Conservation (phyloP, 2,888 invertebrate genomes). For the Protophormia terraenovae region DNA sequence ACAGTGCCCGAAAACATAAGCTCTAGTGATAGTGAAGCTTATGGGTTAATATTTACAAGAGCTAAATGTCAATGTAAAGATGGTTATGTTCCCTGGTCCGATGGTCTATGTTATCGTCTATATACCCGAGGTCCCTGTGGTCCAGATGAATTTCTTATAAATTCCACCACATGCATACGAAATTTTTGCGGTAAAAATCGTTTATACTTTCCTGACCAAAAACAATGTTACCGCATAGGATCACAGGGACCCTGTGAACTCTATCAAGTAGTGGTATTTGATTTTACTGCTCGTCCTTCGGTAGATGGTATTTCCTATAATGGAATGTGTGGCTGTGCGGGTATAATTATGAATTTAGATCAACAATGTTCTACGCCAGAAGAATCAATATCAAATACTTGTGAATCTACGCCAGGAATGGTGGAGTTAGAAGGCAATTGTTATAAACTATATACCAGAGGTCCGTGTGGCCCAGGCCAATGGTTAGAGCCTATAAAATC, state of each 20-base stretch:
- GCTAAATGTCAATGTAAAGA: conserved; percentile 88
- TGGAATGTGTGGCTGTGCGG: conserved; percentile 89
- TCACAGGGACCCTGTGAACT: conserved; percentile 88
- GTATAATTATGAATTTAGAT: conserved; percentile 80
- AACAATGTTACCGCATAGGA: conserved; percentile 90
- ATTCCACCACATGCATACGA: conserved; percentile 86
- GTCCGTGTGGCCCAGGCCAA: conserved; percentile 88
- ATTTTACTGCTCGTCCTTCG: conserved; percentile 89
- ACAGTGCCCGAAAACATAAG: conserved; percentile 81
- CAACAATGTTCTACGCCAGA: conserved; percentile 75
- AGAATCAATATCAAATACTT: conserved; percentile 76
- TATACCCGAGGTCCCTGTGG: conserved; percentile 91
- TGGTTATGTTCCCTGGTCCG: conserved; percentile 85
- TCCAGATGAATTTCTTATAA: conserved; percentile 86
- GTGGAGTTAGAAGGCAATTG: conserved; percentile 87
- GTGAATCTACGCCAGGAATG: conserved; percentile 84
- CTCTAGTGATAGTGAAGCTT: conserved; percentile 44
- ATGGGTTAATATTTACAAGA: conserved; percentile 71
- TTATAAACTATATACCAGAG: conserved; percentile 88
- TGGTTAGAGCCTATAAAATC: conserved; percentile 85
- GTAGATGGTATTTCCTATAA: conserved; percentile 91
- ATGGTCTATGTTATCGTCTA: conserved; percentile 88
- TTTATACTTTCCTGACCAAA: conserved; percentile 88
- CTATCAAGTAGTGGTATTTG: conserved; percentile 90
- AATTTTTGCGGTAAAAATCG: conserved; percentile 89